Conservation (phyloP, 1,140 invertebrate genomes). For the Bombus ignitus region DNA sequence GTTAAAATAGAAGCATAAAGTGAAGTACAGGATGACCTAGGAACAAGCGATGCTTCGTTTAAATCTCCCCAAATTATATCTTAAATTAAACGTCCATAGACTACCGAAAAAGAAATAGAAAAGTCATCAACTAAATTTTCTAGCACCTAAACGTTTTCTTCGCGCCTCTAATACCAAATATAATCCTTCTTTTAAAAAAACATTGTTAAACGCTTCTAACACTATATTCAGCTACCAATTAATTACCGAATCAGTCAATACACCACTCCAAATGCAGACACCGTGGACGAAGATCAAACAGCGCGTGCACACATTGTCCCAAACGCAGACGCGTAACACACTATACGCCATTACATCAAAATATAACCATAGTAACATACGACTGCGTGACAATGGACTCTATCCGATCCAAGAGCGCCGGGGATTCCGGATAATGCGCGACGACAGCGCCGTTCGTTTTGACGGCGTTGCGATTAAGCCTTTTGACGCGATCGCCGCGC, state of each 20-base stretch:
- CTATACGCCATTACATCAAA: conserved; percentile 51
- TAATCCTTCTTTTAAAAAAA: too few species aligned
- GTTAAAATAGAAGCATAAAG: too few species aligned
- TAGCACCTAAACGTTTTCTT: too few species aligned
- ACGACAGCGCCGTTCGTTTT: conserved; percentile 36
- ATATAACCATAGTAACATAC: conserved; percentile 43
- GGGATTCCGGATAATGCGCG: conserved; percentile 28
- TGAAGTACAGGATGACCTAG: too few species aligned
- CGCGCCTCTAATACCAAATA: too few species aligned
- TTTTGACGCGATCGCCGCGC: conserved; percentile 37
- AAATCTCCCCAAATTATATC: too few species aligned
- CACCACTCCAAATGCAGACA: neutral
- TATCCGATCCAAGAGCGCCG: neutral
- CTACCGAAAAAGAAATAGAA: too few species aligned
- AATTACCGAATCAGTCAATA: neutral
- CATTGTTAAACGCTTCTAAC: neutral
- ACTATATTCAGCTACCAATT: neutral
- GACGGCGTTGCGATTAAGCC: conserved; percentile 57
- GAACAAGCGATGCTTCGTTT: too few species aligned
- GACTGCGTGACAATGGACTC: conserved; percentile 44
- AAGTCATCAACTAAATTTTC: too few species aligned
- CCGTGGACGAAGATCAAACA: neutral
- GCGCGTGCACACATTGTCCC: conserved; percentile 8
- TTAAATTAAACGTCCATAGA: too few species aligned
- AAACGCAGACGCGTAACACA: neutral